These are phyloP conservation scores for Chelonia mydas DNA, from an alignment of 2,797 vertebrate genomes.

Conservation along the genomic window DNA sequence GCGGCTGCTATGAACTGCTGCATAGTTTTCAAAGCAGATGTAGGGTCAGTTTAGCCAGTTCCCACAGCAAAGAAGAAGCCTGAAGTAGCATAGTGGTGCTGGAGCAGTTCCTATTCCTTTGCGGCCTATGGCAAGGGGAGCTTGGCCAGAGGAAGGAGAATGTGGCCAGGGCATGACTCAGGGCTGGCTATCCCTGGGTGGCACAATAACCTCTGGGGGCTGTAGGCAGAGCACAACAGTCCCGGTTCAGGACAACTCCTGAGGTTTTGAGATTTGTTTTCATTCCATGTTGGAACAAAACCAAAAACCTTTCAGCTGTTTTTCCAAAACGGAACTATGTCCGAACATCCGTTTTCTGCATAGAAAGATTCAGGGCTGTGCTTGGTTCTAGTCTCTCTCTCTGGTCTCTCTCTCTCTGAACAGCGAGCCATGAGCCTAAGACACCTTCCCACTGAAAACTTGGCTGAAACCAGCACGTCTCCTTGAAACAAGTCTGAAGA, in stretches of 20 bases:
- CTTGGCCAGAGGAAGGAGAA: background rate
- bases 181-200: background rate
- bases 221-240: background rate
- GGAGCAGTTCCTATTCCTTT: background rate
- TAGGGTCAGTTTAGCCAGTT: background rate
- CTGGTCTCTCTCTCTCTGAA: background rate
- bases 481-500: background rate
- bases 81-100: fast-evolving
- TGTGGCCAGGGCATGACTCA: fast-evolving
- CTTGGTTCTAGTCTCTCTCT: background rate
- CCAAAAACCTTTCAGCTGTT: background rate
- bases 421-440: background rate
- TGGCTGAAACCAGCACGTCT: background rate
- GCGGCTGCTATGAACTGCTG: background rate
- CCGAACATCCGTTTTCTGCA: background rate
- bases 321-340: background rate
- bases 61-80: fast-evolving
- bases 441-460: background rate
- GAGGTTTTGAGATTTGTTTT: background rate
- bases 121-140: background rate
- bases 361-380: background rate
- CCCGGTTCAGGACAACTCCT: background rate
- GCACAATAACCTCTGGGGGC: background rate
- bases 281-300: background rate
- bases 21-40: background rate